phyloP scores from a whole-genome alignment of 2,888 invertebrate species.

The Apamea monoglypha region DNA sequence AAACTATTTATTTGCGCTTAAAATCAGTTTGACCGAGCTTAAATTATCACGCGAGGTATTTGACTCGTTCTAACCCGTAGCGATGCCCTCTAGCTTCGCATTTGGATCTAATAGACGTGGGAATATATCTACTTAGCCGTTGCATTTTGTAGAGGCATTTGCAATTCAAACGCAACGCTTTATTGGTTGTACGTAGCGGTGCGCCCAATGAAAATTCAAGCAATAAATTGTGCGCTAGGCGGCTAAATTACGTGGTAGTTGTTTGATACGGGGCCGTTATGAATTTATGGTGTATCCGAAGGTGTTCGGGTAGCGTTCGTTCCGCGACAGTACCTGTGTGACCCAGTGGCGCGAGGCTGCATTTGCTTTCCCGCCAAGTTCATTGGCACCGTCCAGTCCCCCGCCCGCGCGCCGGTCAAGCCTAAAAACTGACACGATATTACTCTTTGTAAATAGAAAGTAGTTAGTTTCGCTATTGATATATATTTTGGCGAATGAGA shows the following conservation, averaged over 20 bases:
- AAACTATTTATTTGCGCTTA: slow-evolving; percentile 59
- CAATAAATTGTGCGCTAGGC: slow-evolving; percentile 74
- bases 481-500: slow-evolving; percentile 77
- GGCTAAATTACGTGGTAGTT: slow-evolving; percentile 74
- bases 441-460: slow-evolving; percentile 86
- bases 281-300: slow-evolving; percentile 74
- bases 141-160: slow-evolving; percentile 75
- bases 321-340: slow-evolving; percentile 81
- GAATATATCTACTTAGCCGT: slow-evolving; percentile 75
- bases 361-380: slow-evolving; percentile 88
- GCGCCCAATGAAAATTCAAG: slow-evolving; percentile 76
- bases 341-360: slow-evolving; percentile 83
- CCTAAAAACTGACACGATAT: slow-evolving; percentile 84
- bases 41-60: slow-evolving; percentile 59
- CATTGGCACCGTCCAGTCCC: slow-evolving; percentile 81
- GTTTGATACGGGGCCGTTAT: slow-evolving; percentile 69
- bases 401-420: slow-evolving; percentile 71
- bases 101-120: slow-evolving; percentile 79
- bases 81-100: slow-evolving; percentile 63
- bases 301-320: slow-evolving; percentile 76
- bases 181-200: slow-evolving; percentile 73
- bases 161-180: slow-evolving; percentile 78
- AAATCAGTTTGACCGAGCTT: slow-evolving; percentile 57
- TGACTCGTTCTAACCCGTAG: slow-evolving; percentile 56
- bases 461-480: slow-evolving; percentile 79